Conservation (phyloP, 2,113 vertebrate species). For the Anguilla japonica region DNA sequence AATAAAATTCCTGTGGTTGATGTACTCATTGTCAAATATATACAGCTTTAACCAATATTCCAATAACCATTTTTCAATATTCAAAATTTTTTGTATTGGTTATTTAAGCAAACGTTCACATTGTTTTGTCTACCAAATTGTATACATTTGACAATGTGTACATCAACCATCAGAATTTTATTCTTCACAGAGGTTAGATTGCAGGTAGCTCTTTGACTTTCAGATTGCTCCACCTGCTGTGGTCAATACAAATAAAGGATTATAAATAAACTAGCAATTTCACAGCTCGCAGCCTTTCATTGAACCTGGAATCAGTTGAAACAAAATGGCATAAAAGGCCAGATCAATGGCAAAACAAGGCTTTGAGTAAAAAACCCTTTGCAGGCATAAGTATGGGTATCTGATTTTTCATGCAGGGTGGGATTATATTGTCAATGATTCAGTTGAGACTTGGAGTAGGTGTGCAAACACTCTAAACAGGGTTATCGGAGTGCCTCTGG, state of each 20-base stretch:
- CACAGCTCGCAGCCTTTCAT: not conserved
- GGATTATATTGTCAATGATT: not conserved
- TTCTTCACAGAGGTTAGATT: not conserved
- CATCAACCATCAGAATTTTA: not conserved
- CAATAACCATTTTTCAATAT: too few species aligned
- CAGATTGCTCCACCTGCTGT: not conserved
- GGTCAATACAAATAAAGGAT: not conserved
- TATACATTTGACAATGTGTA: not conserved
- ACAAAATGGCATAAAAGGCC: not conserved
- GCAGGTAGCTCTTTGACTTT: not conserved
- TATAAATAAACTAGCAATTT: conserved; percentile 5
- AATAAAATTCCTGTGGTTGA: not conserved
- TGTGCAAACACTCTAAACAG: not conserved
- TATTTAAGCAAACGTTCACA: too few species aligned
- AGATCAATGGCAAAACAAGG: not conserved
- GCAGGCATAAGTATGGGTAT: not conserved
- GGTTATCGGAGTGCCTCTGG: not conserved
- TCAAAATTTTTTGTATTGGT: too few species aligned
- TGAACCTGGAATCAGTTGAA: not conserved
- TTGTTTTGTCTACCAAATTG: not conserved
- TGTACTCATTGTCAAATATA: not conserved
- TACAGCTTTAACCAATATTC: not conserved
- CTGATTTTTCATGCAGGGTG: not conserved
- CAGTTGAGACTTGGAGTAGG: not conserved
- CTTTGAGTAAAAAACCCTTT: not conserved